These are phyloP conservation scores for Phyllotis vaccarum DNA, from an alignment of 2,797 vertebrate genomes.

Conservation along the genomic window DNA sequence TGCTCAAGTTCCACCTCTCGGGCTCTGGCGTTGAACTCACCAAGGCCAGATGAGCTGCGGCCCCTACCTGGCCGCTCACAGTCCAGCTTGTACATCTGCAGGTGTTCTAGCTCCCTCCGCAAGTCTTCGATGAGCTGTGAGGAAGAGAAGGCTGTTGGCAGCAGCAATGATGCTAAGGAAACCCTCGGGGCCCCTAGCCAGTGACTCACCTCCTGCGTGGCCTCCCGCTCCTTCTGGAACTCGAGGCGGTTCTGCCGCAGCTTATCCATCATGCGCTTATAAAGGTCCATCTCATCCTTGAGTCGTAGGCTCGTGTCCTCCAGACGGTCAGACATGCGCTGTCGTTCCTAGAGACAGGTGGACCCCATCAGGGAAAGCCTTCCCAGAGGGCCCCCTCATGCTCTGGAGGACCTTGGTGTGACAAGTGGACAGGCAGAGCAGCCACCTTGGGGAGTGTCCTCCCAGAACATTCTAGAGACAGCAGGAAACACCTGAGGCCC, in stretches of 20 bases:
- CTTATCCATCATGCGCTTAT: constrained; percentile 99
- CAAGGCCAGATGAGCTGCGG: constrained; percentile 89
- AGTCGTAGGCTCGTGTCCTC: constrained; percentile 97
- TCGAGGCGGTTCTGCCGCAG: constrained; percentile 95
- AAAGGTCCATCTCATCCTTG: constrained; percentile 98
- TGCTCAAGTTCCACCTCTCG: constrained; percentile 97
- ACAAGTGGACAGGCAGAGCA: background rate
- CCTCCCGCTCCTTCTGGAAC: constrained; percentile 97
- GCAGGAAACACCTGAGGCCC: background rate
- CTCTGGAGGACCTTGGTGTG: background rate
- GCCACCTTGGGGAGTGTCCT: background rate
- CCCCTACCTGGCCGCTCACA: constrained; percentile 91
- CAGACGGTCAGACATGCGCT: constrained; percentile 96
- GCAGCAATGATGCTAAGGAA: background rate
- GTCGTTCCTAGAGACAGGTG: constrained; percentile 91
- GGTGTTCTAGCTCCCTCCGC: constrained; percentile 95
- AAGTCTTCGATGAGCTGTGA: constrained; percentile 96
- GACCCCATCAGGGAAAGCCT: fast-evolving
- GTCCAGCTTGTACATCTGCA: constrained; percentile 97
- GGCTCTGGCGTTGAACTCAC: constrained; percentile 93
- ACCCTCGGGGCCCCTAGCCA: background rate
- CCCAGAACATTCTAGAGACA: constrained; percentile 9
- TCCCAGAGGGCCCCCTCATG: background rate
- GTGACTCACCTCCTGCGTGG: constrained; percentile 95
- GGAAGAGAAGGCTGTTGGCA: background rate